phyloP scores from a whole-genome alignment of 2,113 vertebrate genomes.

The Notothenia rossii region DNA sequence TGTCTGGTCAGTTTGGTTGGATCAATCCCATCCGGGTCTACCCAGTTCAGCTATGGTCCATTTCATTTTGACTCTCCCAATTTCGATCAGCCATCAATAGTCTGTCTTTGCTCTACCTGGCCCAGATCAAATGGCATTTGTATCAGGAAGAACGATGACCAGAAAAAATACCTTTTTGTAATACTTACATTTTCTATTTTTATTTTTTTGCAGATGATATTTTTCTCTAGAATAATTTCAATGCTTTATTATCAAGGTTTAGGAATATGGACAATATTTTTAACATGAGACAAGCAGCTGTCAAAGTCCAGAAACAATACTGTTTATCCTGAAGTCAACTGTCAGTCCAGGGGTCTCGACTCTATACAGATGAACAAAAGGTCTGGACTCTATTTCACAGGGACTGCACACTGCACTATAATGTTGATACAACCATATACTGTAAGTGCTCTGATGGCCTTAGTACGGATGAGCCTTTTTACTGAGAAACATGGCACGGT shows the following conservation, averaged over 20 bases:
- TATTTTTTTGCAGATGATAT: no score
- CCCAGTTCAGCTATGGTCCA: constrained; percentile 38
- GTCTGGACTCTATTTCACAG: constrained; percentile 3
- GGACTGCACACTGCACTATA: neutral
- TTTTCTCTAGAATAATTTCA: no score
- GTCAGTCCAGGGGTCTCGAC: neutral
- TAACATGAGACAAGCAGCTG: neutral
- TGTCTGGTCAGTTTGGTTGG: constrained; percentile 42
- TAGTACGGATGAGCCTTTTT: neutral
- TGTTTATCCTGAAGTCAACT: constrained; percentile 16
- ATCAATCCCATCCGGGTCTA: constrained; percentile 49
- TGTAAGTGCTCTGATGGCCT: constrained; percentile 15
- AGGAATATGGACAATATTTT: neutral
- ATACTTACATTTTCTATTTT: no score
- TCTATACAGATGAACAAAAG: neutral
- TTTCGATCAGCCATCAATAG: constrained; percentile 46
- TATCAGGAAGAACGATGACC: constrained; percentile 1
- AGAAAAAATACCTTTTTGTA: no score
- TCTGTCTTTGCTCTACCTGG: constrained; percentile 17
- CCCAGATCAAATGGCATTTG: constrained; percentile 6
- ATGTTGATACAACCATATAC: neutral
- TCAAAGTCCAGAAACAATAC: neutral
- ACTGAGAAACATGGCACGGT: neutral
- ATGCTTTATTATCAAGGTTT: neutral
- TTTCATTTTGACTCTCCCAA: constrained; percentile 34